Base-by-base conservation (phyloP, 2,113 vertebrate genomes). In the Meriones unguiculatus region DNA sequence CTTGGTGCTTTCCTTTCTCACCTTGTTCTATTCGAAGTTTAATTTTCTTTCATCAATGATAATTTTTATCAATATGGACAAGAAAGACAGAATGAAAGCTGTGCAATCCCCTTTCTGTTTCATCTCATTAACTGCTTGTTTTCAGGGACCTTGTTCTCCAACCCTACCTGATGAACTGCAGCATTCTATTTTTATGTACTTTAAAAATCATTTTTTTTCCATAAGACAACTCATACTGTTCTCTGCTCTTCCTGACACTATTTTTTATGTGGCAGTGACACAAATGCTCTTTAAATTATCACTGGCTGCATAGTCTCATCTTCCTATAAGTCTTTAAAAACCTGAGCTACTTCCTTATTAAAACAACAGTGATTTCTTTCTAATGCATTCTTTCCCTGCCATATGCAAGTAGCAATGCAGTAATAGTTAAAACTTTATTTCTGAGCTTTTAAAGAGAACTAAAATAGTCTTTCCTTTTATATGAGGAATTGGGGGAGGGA, bases 301-400 rank as follows among this genome's bases (percentile, higher is more conserved):
- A 69, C 7, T n/a, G 20, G 2, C 10, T 91, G 1, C 76, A 25
- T 54, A 54, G 62, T 88, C 95, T 90, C 73, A 70, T 82, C 28
- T 96, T 91, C 77, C 52, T 59, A 81, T 0, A 81, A 59, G 18
- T 8, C 14, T 82, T 86, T 88, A 82, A 24, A 69, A 89, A 64
- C 62, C 38, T 77, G n/a, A 90, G 50, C 59, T 52, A 9, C 24
- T 65, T 52, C 17, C 59, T 87, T 80, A 0, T 18, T 8, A 75
- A 9, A 95, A 86, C 30, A 52, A 57, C 9, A 72, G 41, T 18
- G 6, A 93, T 72, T 87, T 91, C 67, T 95, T 90, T 87, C 62
- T 2, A 35, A 13, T 7, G 35, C 7, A 84, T 14, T 7, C 4
- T 30, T 92, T 95, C 88, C 9, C 59, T 76, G 25, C 87, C 78